Conservation (phyloP, 2,888 invertebrate species). For the Stenichneumon culpator region DNA sequence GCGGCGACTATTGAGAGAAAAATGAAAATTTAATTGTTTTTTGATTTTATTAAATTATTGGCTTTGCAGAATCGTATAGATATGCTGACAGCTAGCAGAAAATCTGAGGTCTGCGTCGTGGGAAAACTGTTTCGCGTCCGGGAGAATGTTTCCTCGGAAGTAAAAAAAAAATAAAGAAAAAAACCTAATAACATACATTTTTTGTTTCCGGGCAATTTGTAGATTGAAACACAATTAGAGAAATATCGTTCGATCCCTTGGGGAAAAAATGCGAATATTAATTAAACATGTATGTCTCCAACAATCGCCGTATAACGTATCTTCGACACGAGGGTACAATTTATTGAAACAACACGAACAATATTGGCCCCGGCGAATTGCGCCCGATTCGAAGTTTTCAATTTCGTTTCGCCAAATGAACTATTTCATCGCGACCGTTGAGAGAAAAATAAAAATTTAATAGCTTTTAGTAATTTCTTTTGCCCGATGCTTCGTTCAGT, state of each 20-base stretch:
- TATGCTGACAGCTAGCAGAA: slow-evolving; percentile 52
- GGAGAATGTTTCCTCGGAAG: background rate
- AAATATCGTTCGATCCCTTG: too few species aligned
- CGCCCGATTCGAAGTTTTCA: background rate
- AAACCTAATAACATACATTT: background rate
- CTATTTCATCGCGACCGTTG: background rate
- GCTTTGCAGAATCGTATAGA: slow-evolving; percentile 53
- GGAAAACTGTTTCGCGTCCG: slow-evolving; percentile 44
- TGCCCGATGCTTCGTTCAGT: background rate
- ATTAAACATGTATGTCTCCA: background rate
- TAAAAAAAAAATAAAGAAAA: background rate
- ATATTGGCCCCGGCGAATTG: background rate
- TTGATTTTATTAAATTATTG: background rate
- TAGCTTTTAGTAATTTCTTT: background rate
- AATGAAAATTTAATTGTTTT: too few species aligned
- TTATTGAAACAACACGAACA: too few species aligned
- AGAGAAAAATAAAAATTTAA: background rate
- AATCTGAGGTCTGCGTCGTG: slow-evolving; percentile 41
- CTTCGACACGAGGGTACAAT: too few species aligned
- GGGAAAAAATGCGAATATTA: too few species aligned
- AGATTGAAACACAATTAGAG: background rate
- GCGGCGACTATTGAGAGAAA: too few species aligned
- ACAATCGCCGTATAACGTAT: background rate
- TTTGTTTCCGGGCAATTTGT: background rate
- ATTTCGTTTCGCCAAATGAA: background rate